Percentiles rank a stretch among this genome's conserved stretches.
phyloP scores from a whole-genome alignment of 2,113 vertebrate genomes.

The Myotis davidii region DNA sequence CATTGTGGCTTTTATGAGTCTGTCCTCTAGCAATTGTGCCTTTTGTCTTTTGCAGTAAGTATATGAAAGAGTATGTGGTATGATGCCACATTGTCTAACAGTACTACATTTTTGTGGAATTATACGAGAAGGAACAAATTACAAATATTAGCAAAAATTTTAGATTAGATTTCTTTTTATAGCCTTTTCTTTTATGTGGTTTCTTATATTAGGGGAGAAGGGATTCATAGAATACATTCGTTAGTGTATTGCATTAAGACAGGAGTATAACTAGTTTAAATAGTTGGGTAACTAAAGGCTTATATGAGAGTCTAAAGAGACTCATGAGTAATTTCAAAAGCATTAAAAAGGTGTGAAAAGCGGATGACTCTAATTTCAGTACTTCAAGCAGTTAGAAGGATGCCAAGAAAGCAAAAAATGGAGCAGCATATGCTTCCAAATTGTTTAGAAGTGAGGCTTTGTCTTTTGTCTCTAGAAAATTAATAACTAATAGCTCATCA shows the following conservation, averaged over 20 bases:
- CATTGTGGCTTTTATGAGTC: neutral
- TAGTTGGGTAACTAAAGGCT: slow-evolving; percentile 8
- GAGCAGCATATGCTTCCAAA: neutral
- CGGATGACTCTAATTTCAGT: slow-evolving; percentile 4
- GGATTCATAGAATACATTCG: slow-evolving; percentile 26
- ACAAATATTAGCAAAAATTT: neutral
- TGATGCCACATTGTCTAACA: neutral
- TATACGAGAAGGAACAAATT: neutral
- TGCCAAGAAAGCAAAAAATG: neutral
- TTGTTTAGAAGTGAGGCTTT: slow-evolving; percentile 41
- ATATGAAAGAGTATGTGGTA: neutral
- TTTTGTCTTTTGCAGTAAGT: slow-evolving; percentile 33
- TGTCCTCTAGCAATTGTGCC: neutral
- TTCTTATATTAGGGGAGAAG: slow-evolving; percentile 21
- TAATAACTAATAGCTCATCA: neutral
- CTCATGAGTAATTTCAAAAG: neutral
- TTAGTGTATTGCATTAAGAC: neutral
- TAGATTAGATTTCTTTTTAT: slow-evolving; percentile 31
- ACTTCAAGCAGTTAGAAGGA: neutral
- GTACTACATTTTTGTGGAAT: neutral
- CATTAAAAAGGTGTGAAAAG: slow-evolving; percentile 43
- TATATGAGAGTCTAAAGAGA: neutral
- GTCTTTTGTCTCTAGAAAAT: slow-evolving; percentile 49
- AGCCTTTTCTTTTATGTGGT: slow-evolving; percentile 23
- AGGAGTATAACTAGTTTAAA: slow-evolving; percentile 47